These are phyloP conservation scores for Enteromius mattozi DNA, from an alignment of 2,797 vertebrate species.

Conservation along the genomic window DNA sequence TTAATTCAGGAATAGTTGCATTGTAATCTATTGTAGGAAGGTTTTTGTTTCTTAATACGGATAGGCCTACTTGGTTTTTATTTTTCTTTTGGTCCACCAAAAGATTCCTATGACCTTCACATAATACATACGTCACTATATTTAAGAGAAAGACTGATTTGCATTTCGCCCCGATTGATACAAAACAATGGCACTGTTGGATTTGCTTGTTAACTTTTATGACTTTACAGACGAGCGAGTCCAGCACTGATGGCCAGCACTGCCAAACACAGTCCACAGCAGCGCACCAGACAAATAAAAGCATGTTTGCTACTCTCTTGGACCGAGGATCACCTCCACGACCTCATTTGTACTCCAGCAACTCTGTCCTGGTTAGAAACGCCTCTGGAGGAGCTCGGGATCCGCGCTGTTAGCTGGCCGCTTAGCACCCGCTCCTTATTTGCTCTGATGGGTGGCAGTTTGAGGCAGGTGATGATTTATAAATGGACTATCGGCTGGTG, in stretches of 20 bases:
- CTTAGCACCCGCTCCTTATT: conserved; percentile 38
- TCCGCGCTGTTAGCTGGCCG: background rate
- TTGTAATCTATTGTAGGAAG: background rate
- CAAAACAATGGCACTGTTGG: background rate
- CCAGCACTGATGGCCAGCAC: background rate
- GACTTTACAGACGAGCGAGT: background rate
- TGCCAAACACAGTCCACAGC: background rate
- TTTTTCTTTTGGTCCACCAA: background rate
- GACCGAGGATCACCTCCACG: conserved; percentile 30
- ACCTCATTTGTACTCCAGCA: conserved; percentile 32
- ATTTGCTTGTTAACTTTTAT: background rate
- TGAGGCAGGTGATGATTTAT: conserved; percentile 52
- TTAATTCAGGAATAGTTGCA: background rate
- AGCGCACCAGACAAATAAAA: conserved; percentile 15
- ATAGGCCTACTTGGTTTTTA: background rate
- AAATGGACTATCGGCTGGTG: conserved; percentile 44
- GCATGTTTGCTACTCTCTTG: conserved; percentile 5
- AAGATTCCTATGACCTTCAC: background rate
- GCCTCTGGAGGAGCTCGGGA: background rate
- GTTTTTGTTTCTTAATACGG: background rate
- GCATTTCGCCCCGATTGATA: background rate
- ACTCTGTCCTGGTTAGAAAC: conserved; percentile 5
- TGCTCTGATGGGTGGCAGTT: conserved; percentile 48
- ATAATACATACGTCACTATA: background rate
- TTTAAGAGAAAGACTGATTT: background rate